Conservation (phyloP, 2,113 vertebrate species). For the Vulpes vulpes region DNA sequence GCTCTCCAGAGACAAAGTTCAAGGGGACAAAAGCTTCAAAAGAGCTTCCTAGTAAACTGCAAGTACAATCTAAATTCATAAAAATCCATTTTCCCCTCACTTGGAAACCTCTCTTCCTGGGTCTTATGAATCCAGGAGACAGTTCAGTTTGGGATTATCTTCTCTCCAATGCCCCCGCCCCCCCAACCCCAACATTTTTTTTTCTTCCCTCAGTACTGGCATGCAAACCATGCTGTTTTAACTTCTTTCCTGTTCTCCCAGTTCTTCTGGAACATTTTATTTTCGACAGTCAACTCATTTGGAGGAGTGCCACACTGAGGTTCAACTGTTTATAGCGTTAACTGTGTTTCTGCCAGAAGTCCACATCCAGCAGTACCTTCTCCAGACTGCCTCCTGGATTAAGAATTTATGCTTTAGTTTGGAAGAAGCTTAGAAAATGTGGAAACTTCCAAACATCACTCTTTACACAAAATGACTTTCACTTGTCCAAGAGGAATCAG, state of each 20-base stretch:
- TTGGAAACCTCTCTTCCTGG: constrained; percentile 73
- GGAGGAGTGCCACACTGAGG: constrained; percentile 90
- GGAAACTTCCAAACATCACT: constrained; percentile 77
- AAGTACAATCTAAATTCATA: constrained; percentile 70
- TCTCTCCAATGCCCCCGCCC: constrained; percentile 71
- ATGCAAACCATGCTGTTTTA: constrained; percentile 91
- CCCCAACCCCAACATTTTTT: background rate
- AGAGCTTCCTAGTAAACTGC: constrained; percentile 70
- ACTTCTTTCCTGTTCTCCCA: constrained; percentile 93
- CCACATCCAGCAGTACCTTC: constrained; percentile 84
- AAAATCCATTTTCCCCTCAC: constrained; percentile 62
- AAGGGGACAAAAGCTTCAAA: constrained; percentile 62
- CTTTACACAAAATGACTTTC: constrained; percentile 63
- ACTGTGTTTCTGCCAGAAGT: constrained; percentile 89
- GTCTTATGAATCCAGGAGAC: constrained; percentile 72
- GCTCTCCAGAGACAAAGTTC: constrained; percentile 74
- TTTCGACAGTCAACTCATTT: constrained; percentile 92
- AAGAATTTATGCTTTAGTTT: constrained; percentile 74
- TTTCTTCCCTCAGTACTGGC: constrained; percentile 89
- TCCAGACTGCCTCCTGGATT: constrained; percentile 77
- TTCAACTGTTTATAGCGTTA: constrained; percentile 89
- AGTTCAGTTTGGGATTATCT: constrained; percentile 83
- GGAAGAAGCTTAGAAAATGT: constrained; percentile 72
- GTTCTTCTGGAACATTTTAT: constrained; percentile 94
- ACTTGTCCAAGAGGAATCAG: constrained; percentile 57